Conservation (phyloP, 2,888 invertebrate species). For the Isotomurus palustris region DNA sequence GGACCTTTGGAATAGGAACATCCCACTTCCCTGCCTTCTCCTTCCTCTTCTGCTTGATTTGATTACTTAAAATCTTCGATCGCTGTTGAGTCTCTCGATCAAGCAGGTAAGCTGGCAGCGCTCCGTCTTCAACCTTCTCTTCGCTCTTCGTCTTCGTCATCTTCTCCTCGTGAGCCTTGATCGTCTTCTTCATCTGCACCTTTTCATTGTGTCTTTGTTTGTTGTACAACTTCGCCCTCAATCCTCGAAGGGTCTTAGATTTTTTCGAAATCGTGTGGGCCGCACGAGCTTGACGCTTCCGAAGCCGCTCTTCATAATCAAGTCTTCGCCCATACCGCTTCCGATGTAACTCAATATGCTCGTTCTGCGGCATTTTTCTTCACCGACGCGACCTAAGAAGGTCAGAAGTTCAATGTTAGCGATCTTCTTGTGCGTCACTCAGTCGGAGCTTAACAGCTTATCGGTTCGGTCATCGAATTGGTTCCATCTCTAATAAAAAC, state of each 20-base stretch:
- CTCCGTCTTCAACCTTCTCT: slow-evolving; percentile 80
- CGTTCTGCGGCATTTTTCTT: slow-evolving; percentile 99
- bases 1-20: slow-evolving; percentile 97
- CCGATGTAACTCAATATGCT: slow-evolving; percentile 96
- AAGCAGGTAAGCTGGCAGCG: slow-evolving; percentile 90
- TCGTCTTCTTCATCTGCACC: slow-evolving; percentile 98
- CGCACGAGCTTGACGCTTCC: slow-evolving; percentile 91
- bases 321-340: slow-evolving; percentile 93
- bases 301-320: slow-evolving; percentile 94
- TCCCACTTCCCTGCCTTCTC: slow-evolving; percentile 99
- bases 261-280: slow-evolving; percentile 87
- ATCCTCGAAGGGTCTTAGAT: slow-evolving; percentile 85
- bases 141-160: slow-evolving; percentile 72
- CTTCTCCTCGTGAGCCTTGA: slow-evolving; percentile 94
- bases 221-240: slow-evolving; percentile 96
- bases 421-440: too few relatives aligned
- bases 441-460: too few relatives aligned
- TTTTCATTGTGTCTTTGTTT: slow-evolving; percentile 96
- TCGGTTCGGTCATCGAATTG: too few relatives aligned
- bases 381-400: too few relatives aligned
- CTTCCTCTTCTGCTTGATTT: slow-evolving; percentile 99
- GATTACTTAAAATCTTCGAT: slow-evolving; percentile 94
- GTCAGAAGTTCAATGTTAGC: too few relatives aligned
- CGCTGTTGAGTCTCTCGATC: slow-evolving; percentile 92
- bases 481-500: too few relatives aligned